Conservation (phyloP, 2,113 vertebrate species). For the Myotis brandtii region DNA sequence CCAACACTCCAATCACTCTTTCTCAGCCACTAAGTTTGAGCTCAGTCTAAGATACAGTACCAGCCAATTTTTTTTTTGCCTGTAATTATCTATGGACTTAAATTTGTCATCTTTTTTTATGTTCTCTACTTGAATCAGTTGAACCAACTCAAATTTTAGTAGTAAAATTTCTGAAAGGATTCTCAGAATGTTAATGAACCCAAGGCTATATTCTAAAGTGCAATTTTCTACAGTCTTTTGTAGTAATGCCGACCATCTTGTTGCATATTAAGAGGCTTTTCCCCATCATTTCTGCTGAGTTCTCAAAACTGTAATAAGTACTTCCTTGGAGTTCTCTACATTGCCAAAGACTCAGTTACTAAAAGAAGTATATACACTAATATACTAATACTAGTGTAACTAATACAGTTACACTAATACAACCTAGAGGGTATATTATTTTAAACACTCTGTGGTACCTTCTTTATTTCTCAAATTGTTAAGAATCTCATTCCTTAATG, state of each 20-base stretch:
- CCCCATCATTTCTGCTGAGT: not conserved
- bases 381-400: not conserved
- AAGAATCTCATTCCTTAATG: constrained; percentile 17
- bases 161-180: not conserved
- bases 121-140: not conserved
- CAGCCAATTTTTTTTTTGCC: not conserved
- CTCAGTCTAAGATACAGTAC: not conserved
- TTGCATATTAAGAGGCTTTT: not conserved
- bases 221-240: not conserved
- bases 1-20: not conserved
- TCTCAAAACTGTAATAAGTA: not conserved
- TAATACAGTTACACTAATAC: not conserved
- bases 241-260: not conserved
- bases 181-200: not conserved
- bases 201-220: not conserved
- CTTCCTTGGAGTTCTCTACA: not conserved
- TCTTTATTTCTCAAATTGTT: not conserved
- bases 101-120: not conserved
- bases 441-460: not conserved
- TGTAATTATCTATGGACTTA: not conserved
- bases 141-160: not conserved
- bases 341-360: not conserved
- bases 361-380: not conserved
- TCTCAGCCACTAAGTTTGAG: not conserved
- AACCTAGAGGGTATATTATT: not conserved